phyloP scores from a whole-genome alignment of 1,140 invertebrate species.

The Halyomorpha halys region DNA sequence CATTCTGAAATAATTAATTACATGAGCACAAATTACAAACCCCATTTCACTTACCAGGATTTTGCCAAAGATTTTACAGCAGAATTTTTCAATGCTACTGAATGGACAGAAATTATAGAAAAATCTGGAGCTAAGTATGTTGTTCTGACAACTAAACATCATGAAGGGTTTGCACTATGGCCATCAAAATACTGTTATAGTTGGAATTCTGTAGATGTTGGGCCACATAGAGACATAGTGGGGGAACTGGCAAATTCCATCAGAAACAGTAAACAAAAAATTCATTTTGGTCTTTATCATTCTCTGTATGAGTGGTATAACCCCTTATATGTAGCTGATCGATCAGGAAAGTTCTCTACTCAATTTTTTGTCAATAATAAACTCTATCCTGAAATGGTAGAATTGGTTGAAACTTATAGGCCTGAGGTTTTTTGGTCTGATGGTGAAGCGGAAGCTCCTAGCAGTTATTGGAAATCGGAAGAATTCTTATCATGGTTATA shows the following conservation, averaged over 20 bases:
- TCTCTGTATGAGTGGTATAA: slow-evolving; percentile 89
- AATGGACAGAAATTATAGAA: slow-evolving; percentile 65
- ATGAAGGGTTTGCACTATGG: slow-evolving; percentile 85
- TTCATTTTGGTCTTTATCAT: slow-evolving; percentile 81
- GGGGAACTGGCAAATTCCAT: slow-evolving; percentile 58
- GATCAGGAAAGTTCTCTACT: slow-evolving; percentile 52
- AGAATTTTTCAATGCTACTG: slow-evolving; percentile 66
- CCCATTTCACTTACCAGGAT: slow-evolving; percentile 72
- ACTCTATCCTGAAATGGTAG: slow-evolving; percentile 60
- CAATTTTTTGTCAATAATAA: slow-evolving; percentile 56
- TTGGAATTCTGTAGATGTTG: slow-evolving; percentile 82
- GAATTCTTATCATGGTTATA: slow-evolving; percentile 87
- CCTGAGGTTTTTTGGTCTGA: slow-evolving; percentile 92
- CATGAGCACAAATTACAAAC: slow-evolving; percentile 66
- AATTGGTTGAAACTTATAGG: slow-evolving; percentile 64
- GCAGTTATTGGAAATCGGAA: slow-evolving; percentile 70
- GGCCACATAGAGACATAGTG: slow-evolving; percentile 71
- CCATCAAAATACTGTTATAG: slow-evolving; percentile 75
- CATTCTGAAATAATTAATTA: slow-evolving; percentile 41
- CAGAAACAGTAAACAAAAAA: slow-evolving; percentile 40
- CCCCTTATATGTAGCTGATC: slow-evolving; percentile 69
- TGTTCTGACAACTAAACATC: slow-evolving; percentile 86
- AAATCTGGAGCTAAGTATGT: slow-evolving; percentile 75
- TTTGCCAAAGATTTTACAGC: slow-evolving; percentile 72
- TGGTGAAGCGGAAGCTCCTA: slow-evolving; percentile 74